Evolutionary conservation across 1,140 invertebrate species (phyloP), one percentile per base, ranked within the genome.

Genomic region (Drosophila grimshawi): DNA sequence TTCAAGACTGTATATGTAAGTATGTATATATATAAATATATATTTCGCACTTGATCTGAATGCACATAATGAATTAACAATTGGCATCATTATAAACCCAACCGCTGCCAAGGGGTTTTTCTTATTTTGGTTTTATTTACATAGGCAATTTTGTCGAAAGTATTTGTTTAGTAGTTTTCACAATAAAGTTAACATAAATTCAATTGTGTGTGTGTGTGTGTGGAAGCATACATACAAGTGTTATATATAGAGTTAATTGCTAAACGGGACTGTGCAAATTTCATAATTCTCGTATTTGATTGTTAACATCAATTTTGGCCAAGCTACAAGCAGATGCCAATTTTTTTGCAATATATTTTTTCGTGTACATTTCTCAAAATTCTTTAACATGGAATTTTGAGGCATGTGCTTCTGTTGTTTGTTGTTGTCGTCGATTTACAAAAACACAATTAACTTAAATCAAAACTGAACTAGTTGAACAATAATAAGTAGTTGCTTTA

Each of bases 101-200:
- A 52, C 82, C 83, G 67, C 71, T 73, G 83, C 76, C 65, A 64
- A 70, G 79, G 79, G 65, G 32, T 39, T 59, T 59, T 86, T 89
- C 48, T 63, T 76, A 41, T 45, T 59, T 73, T 61, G 41, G 53
- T 62, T 86, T 89, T 86, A 86, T 86, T 86, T 86, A 86, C 83
- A 86, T 72, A 71, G 83, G 83, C 62, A 86, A 82, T 74, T 79
- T 86, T 73, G 55, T 65, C 53, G 41, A 59, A 72, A 67, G 35
- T 66, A 66, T 52, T 72, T 35, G 29, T 55, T 71, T 62, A n/a
- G 10, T 4, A 43, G 39, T n/a, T 77, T 80, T 86, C 19, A 86
- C 76, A 88, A 80, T 77, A 41, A 69, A 46, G 67, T 56, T 72
- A 76, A 86, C 70, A 78, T 88, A 76, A 81, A 76, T 82, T 82